Percentiles rank a stretch among this genome's conserved stretches.
These are phyloP conservation scores for Odontomachus brunneus DNA, from an alignment of 1,140 invertebrate genomes.

Conservation along the genomic window DNA sequence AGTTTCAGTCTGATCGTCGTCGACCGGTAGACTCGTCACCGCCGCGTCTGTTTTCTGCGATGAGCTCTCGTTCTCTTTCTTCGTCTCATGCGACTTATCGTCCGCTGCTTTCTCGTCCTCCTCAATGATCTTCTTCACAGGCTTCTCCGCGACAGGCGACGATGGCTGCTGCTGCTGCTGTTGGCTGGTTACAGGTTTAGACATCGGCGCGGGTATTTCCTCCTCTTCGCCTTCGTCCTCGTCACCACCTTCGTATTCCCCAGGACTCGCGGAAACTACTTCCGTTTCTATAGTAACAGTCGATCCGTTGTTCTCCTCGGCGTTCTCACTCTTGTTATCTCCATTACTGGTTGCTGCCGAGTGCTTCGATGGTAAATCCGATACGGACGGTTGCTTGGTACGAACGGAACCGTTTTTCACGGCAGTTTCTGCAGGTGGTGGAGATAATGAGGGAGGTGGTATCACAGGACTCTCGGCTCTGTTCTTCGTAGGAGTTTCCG, in stretches of 20 bases:
- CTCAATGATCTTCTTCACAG: conserved; percentile 34
- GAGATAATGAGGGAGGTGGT: conserved; percentile 66
- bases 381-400: conserved; percentile 74
- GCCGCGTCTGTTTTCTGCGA: conserved; percentile 39
- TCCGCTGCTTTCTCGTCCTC: conserved; percentile 29
- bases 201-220: conserved; percentile 76
- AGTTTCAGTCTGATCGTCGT: conserved; percentile 33
- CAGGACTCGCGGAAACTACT: conserved; percentile 80
- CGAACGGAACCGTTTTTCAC: conserved; percentile 34
- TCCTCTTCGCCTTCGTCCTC: conserved; percentile 82
- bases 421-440: conserved; percentile 37
- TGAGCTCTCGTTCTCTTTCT: conserved; percentile 29
- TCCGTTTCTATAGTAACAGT: conserved; percentile 72
- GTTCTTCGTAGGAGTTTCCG: conserved; percentile 64
- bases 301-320: conserved; percentile 38
- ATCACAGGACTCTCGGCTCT: conserved; percentile 66
- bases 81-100: background rate
- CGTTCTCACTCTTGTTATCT: conserved; percentile 35
- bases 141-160: conserved; percentile 29
- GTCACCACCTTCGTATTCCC: conserved; percentile 86
- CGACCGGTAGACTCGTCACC: background rate
- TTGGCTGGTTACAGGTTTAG: conserved; percentile 60
- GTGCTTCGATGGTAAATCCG: conserved; percentile 68
- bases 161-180: conserved; percentile 11
- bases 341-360: background rate